A percentile compares a stretch with the other conserved stretches of the same genome.
Evolutionary conservation across 2,797 vertebrate species (phyloP).

Genomic region (Cynopterus sphinx): DNA sequence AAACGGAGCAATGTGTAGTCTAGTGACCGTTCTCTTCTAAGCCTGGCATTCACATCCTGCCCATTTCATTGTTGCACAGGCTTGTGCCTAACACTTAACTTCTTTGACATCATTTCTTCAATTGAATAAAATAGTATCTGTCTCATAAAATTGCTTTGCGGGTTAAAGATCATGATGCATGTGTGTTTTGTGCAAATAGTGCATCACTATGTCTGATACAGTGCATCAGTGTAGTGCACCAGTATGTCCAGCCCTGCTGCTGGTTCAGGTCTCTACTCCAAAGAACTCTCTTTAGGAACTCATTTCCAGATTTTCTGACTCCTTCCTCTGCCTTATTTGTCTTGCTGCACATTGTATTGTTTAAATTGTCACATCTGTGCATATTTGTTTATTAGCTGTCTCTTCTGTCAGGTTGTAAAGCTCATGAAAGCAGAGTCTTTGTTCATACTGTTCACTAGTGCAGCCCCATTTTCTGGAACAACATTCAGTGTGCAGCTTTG

Average conservation of each 20-base stretch:
- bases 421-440: neutral
- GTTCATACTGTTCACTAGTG: neutral
- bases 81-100: neutral
- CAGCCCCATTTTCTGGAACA: neutral
- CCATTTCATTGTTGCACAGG: neutral
- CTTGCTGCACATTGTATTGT: neutral
- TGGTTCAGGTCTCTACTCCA: neutral
- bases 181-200: neutral
- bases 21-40: neutral
- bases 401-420: neutral
- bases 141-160: neutral
- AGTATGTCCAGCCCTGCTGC: neutral
- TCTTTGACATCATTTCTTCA: neutral
- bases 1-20: neutral
- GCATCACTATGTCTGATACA: neutral
- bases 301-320: neutral
- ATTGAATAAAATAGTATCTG: neutral
- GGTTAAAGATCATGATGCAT: neutral
- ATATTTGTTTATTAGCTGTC: neutral
- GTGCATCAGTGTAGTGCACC: neutral
- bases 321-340: neutral
- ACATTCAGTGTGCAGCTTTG: neutral
- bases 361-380: neutral
- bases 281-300: neutral
- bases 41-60: neutral